Conservation (phyloP, 35 echinoderm and acorn worm genomes). For the Acanthaster planci region DNA sequence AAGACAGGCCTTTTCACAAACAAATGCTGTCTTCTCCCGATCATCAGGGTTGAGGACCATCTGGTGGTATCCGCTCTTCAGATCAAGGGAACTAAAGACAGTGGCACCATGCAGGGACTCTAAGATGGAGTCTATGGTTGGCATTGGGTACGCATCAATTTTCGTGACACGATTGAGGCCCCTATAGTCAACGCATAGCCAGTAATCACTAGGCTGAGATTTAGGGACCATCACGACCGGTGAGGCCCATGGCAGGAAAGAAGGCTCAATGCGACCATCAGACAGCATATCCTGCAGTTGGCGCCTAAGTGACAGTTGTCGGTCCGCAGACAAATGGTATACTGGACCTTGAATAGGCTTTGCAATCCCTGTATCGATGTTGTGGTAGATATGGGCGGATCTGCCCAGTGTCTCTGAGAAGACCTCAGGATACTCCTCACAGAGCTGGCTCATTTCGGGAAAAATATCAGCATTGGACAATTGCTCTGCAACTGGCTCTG, state of each 20-base stretch:
- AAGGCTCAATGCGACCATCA: constrained; percentile 49
- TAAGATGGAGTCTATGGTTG: constrained; percentile 41
- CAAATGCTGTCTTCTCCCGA: constrained; percentile 53
- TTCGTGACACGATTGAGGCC: constrained; percentile 51
- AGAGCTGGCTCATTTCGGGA: neutral
- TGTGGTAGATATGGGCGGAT: constrained; percentile 29
- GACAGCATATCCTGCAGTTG: constrained; percentile 52
- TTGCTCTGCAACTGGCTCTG: neutral
- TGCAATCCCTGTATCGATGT: constrained; percentile 28
- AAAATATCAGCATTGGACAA: neutral
- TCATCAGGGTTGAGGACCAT: constrained; percentile 42
- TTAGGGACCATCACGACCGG: constrained; percentile 68
- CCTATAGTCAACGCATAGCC: constrained; percentile 65
- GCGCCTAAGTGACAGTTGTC: constrained; percentile 17
- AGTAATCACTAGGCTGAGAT: neutral
- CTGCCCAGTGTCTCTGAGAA: constrained; percentile 39
- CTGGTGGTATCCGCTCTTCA: constrained; percentile 58
- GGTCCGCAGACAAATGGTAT: constrained; percentile 29
- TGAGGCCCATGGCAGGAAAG: constrained; percentile 42
- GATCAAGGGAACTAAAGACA: constrained; percentile 54
- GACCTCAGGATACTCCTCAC: constrained; percentile 34
- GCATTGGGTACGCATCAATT: constrained; percentile 64
- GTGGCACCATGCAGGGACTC: constrained; percentile 39
- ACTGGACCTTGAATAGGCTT: constrained; percentile 24
- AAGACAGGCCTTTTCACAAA: constrained; percentile 9